Conservation (phyloP, 2,888 invertebrate genomes). For the Neria commutata region DNA sequence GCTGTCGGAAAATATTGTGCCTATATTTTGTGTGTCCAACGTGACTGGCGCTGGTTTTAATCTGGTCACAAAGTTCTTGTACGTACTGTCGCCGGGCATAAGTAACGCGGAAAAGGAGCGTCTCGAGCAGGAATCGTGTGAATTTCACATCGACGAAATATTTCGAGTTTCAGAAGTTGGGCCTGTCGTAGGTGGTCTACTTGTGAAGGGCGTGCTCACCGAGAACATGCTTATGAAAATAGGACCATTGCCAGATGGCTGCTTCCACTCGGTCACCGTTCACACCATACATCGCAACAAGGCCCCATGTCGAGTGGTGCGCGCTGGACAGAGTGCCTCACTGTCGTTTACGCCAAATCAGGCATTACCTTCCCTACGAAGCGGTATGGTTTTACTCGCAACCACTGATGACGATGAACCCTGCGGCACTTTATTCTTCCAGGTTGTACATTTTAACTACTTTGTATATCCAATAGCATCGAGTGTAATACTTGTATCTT, state of each 20-base stretch:
- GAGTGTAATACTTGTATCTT: not conserved
- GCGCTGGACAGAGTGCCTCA: slow-evolving; percentile 90
- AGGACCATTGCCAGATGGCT: slow-evolving; percentile 78
- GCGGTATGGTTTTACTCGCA: slow-evolving; percentile 85
- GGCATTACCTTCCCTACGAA: slow-evolving; percentile 67
- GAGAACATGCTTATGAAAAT: slow-evolving; percentile 82
- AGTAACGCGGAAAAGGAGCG: slow-evolving; percentile 71
- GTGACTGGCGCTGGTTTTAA: slow-evolving; percentile 87
- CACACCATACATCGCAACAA: slow-evolving; percentile 91
- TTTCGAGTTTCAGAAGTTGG: slow-evolving; percentile 84
- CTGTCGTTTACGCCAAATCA: slow-evolving; percentile 66
- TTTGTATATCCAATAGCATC: slow-evolving; percentile 3
- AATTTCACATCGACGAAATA: slow-evolving; percentile 94
- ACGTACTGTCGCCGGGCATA: slow-evolving; percentile 76
- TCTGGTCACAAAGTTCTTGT: slow-evolving; percentile 83
- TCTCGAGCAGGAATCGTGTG: slow-evolving; percentile 75
- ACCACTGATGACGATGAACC: slow-evolving; percentile 63
- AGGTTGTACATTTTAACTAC: slow-evolving; percentile 57
- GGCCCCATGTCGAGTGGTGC: slow-evolving; percentile 84
- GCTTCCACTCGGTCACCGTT: slow-evolving; percentile 76
- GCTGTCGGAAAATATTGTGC: slow-evolving; percentile 69
- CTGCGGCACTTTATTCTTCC: slow-evolving; percentile 69
- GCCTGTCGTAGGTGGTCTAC: slow-evolving; percentile 83
- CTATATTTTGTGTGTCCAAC: slow-evolving; percentile 88
- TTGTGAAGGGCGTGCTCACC: slow-evolving; percentile 82